Evolutionary conservation across 2,113 vertebrate genomes (phyloP).

Genomic region (Platycercus adscitus): DNA sequence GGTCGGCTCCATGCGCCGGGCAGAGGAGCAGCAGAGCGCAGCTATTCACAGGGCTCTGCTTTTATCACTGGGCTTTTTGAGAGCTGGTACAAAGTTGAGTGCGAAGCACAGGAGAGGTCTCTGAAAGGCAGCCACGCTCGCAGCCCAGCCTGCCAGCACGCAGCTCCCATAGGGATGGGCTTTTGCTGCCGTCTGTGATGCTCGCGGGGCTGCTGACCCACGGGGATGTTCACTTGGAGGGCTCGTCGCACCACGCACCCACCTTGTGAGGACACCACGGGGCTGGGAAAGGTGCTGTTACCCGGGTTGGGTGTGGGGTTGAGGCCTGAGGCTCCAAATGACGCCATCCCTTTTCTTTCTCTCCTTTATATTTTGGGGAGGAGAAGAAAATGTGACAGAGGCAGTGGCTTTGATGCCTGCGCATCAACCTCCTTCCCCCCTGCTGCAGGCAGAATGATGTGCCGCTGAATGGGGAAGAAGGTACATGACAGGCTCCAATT

Average conservation of each 20-base stretch:
- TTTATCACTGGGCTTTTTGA: constrained; percentile 15
- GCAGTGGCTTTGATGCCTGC: constrained; percentile 34
- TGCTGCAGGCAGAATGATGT: constrained; percentile 42
- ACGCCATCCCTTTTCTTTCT: background rate
- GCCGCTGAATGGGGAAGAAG: constrained; percentile 38
- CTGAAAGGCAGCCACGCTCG: background rate
- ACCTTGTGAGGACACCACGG: background rate
- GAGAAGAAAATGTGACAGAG: constrained; percentile 41
- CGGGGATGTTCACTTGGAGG: background rate
- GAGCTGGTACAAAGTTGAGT: constrained; percentile 31
- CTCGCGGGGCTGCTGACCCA: fast-evolving
- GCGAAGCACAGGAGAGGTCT: constrained; percentile 25
- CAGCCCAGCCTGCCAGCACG: background rate
- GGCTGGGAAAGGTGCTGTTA: background rate
- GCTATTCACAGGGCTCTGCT: constrained; percentile 24
- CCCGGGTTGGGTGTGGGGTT: background rate
- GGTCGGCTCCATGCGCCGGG: background rate
- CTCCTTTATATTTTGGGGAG: background rate
- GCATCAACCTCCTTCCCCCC: constrained; percentile 40
- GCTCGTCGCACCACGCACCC: fast-evolving
- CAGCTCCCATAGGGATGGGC: background rate
- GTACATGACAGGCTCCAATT: constrained; percentile 45
- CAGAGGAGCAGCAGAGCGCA: background rate
- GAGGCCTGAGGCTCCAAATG: background rate
- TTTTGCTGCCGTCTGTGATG: background rate